Percentiles rank a stretch among this genome's conserved stretches.
Evolutionary conservation across 2,888 invertebrate species (phyloP).

Genomic region (Philopedon plagiatum): DNA sequence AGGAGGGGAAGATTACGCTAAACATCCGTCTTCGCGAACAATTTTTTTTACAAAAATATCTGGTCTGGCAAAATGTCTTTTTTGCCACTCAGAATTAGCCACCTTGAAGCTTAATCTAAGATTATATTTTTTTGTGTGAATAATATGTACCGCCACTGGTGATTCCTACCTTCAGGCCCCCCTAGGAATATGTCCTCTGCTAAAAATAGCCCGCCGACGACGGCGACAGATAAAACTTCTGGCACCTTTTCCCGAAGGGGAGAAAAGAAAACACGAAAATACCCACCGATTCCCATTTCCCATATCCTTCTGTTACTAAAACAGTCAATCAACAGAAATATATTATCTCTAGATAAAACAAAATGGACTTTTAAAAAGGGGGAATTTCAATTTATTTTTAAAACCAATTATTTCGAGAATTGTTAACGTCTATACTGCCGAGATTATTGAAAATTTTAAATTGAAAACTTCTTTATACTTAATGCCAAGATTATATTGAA

Average conservation of each 20-base stretch:
- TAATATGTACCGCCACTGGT: not conserved
- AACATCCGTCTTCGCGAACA: too few species aligned
- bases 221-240: not conserved
- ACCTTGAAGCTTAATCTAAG: too few species aligned
- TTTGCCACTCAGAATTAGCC: too few species aligned
- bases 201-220: not conserved
- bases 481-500: too few species aligned
- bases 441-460: too few species aligned
- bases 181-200: slow-evolving; percentile 1
- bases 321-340: slow-evolving; percentile 13
- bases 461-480: too few species aligned
- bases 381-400: slow-evolving; percentile 10
- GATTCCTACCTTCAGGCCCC: not conserved
- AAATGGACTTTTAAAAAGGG: slow-evolving; percentile 18
- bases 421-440: not conserved
- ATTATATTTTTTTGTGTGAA: too few species aligned
- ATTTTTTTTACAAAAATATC: too few species aligned
- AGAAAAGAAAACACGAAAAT: slow-evolving; percentile 17
- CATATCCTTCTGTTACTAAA: slow-evolving; percentile 12
- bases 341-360: slow-evolving; percentile 16
- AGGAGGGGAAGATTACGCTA: too few species aligned
- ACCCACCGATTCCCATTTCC: slow-evolving; percentile 15
- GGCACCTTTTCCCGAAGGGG: not conserved
- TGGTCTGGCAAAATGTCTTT: too few species aligned
- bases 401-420: not conserved